Evolutionary conservation across 2,113 vertebrate genomes (phyloP), one percentile per base, ranked within the genome.

Genomic region (Canis aureus): DNA sequence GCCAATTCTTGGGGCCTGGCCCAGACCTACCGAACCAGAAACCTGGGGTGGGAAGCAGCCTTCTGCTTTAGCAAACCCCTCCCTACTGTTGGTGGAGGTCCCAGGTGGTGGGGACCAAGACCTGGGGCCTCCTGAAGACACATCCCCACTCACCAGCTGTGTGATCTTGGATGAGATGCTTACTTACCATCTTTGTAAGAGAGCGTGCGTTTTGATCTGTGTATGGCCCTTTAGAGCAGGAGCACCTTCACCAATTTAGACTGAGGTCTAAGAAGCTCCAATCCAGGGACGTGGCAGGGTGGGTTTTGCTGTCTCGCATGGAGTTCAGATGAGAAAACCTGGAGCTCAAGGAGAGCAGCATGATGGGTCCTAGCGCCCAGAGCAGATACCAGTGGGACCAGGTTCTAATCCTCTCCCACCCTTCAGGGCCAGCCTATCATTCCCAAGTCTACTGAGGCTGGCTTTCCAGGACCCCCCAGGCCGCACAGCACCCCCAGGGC

Each of bases 181-280:
- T 0, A 2, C 11, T 81, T 3, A 1, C n/a, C 3, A 7, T 13
- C 57, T 62, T 38, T 23, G 78, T 1, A n/a, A 9, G 17, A 71
- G 66, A 32, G 2, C 23, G 1, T 3, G 22, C 1, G 7, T 27
- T 29, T 38, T 1, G 22, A 13, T n/a, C 25, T 19, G 32, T 0
- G 66, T 0, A 9, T 4, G 25, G 2, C 59, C 86, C 74, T 43
- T 25, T 0, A 3, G 64, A 51, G 32, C 80, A 2, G 22, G 20
- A 11, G 2, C 22, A 22, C 55, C 27, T 71, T 29, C 49, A 25
- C 62, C 23, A 32, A 3, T 3, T 73, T 10, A 32, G 35, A 62
- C 43, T 29, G 23, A 23, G 74, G 38, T 17, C 11, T 79, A 29
- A 66, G 81, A 74, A 23, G 29, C 29, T 66, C 57, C 32, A 35